Evolutionary conservation across 2,113 vertebrate species (phyloP).

Genomic region (Ceyx melanurus): DNA sequence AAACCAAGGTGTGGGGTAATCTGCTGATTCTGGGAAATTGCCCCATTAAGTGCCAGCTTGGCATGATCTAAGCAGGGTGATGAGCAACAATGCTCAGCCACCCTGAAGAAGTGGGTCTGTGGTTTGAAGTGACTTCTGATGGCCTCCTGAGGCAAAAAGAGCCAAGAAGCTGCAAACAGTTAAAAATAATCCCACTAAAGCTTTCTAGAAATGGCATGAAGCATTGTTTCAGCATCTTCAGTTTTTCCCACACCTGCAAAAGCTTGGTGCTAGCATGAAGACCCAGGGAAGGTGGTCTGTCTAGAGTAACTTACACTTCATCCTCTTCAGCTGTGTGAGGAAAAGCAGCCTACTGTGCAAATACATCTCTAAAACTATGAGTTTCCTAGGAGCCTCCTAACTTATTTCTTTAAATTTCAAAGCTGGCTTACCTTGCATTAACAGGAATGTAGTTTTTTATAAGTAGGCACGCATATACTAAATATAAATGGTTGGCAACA

Average conservation of each 20-base stretch:
- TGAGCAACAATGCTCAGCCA: not conserved
- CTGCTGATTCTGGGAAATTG: accelerated
- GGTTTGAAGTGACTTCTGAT: not conserved
- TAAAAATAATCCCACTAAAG: not conserved
- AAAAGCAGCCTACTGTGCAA: not conserved
- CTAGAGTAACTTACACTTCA: not conserved
- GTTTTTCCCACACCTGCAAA: not conserved
- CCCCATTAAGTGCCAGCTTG: not conserved
- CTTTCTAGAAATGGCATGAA: not conserved
- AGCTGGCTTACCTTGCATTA: not conserved
- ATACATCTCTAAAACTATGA: not conserved
- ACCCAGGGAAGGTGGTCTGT: not conserved
- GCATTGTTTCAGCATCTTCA: not conserved
- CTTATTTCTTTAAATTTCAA: not conserved
- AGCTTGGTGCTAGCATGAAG: not conserved
- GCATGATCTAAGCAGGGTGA: not conserved
- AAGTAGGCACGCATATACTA: not conserved
- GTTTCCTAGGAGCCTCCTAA: not conserved
- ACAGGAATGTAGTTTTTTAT: not conserved
- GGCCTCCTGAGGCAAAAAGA: not conserved
- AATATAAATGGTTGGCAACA: not conserved
- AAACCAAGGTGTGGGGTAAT: not conserved
- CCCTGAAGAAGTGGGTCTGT: not conserved
- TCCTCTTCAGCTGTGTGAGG: not conserved
- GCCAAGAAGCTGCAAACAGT: not conserved